Evolutionary conservation across 2,113 vertebrate species (phyloP), one percentile per base, ranked within the genome.

Genomic region (Apus apus): DNA sequence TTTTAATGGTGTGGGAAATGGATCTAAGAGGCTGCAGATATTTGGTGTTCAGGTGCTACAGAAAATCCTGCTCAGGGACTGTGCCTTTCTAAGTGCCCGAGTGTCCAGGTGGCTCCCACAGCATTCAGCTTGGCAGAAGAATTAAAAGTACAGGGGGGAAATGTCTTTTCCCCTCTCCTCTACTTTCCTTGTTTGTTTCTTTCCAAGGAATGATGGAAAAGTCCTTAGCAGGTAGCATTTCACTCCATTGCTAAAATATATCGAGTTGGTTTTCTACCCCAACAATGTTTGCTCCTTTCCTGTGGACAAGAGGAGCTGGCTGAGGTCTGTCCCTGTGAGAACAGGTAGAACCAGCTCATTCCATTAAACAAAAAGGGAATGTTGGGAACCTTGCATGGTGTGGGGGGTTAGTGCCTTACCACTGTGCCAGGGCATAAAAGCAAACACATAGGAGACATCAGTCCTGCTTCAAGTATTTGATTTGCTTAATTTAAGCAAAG

Each of bases 401-500:
- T 0, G 3, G 18, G 18, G 21, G 17, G 9, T 40, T 43, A 4
- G 15, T 45, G 66, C 84, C 40, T 76, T 11, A 11, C 38, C 36
- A 10, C 15, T 0, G 0, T 15, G 56, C 20, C 34, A 51, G 36
- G 5, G 43, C 34, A 9, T 8, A 8, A 26, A 64, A 74, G 16
- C 65, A 40, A 91, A 43, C 34, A 26, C 18, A 2, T 6, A 13
- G 76, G 60, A 70, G 38, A 21, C 15, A 68, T 62, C 71, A 45
- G 53, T 16, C 65, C 65, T 74, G 36, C 2, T 2, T 25, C 7
- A 73, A 25, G 30, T 4, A 32, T 65, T 89, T 50, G 17, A 72
- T 94, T 86, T 81, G 30, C 57, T 73, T 94, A 29, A 89, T 92
- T 84, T 34, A 72, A 70, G 25, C 48, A 18, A 88, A 89, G 56